Evolutionary conservation across 2,888 invertebrate species (phyloP).

Genomic region (Caenorhabditis auriculariae): DNA sequence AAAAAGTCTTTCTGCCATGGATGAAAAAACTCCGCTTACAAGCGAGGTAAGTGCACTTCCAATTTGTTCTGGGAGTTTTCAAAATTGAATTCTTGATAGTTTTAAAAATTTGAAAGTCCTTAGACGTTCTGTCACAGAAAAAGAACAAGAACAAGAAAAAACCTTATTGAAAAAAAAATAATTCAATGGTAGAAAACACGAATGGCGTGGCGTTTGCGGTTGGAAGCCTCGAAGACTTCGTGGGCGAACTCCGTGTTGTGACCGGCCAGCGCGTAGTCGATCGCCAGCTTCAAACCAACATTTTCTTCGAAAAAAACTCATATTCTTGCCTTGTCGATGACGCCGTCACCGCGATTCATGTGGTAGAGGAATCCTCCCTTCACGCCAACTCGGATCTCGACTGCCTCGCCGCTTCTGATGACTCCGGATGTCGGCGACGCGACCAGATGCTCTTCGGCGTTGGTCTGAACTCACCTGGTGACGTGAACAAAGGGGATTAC

Average conservation of each 20-base stretch:
- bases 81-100: too few relatives aligned
- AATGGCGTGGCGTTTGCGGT: constrained; percentile 19
- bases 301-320: too few relatives aligned
- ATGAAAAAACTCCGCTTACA: too few relatives aligned
- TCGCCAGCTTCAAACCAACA: constrained; percentile 21
- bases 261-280: constrained; percentile 13
- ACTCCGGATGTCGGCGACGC: constrained; percentile 26
- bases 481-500: not conserved
- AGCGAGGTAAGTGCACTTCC: too few relatives aligned
- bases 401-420: constrained; percentile 16
- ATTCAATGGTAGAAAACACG: constrained; percentile 23
- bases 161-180: not conserved
- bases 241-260: constrained; percentile 4
- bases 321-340: too few relatives aligned
- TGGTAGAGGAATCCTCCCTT: constrained; percentile 10
- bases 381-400: constrained; percentile 20
- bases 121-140: too few relatives aligned
- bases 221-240: constrained; percentile 11
- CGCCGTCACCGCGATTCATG: too few relatives aligned
- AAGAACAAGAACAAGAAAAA: too few relatives aligned
- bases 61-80: too few relatives aligned
- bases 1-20: too few relatives aligned
- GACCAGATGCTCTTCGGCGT: constrained; percentile 22
- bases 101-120: too few relatives aligned
- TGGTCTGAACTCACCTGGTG: constrained; percentile 12